These are phyloP conservation scores for Coptotermes formosanus DNA, from an alignment of 1,140 invertebrate genomes.

Conservation along the genomic window DNA sequence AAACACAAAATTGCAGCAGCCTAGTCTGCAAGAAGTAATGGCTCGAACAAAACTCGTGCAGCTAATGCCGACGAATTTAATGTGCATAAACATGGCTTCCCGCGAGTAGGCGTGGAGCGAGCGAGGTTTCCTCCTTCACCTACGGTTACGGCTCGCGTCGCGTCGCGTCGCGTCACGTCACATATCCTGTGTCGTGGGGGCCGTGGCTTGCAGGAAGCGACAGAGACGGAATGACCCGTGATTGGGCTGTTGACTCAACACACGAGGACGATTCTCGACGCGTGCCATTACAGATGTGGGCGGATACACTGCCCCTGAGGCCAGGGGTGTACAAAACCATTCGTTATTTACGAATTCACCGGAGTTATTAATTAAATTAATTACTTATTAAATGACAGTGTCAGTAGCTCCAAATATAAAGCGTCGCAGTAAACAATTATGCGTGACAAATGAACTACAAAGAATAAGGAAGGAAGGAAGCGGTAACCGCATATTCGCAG, in stretches of 20 bases:
- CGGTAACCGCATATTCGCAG: too few species aligned
- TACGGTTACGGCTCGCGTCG: neutral
- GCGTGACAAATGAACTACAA: too few species aligned
- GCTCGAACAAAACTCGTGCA: neutral
- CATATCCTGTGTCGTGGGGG: neutral
- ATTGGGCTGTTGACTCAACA: constrained; percentile 18
- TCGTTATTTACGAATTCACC: too few species aligned
- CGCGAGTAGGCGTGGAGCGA: too few species aligned
- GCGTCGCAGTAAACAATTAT: too few species aligned
- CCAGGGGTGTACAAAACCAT: neutral
- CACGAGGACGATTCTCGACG: neutral
- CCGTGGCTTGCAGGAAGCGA: neutral
- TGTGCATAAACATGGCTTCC: too few species aligned
- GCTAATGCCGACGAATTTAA: neutral
- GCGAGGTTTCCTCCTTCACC: neutral
- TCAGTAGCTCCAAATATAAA: too few species aligned
- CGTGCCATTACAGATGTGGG: neutral
- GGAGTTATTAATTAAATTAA: too few species aligned
- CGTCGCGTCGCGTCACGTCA: neutral
- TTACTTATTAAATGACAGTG: too few species aligned
- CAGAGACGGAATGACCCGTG: neutral
- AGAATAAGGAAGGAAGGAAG: too few species aligned
- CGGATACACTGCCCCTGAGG: neutral
- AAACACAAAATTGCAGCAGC: too few species aligned
- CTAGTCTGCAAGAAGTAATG: too few species aligned